Conservation (phyloP, 1,140 invertebrate species). For the Cardiocondyla obscurior region DNA sequence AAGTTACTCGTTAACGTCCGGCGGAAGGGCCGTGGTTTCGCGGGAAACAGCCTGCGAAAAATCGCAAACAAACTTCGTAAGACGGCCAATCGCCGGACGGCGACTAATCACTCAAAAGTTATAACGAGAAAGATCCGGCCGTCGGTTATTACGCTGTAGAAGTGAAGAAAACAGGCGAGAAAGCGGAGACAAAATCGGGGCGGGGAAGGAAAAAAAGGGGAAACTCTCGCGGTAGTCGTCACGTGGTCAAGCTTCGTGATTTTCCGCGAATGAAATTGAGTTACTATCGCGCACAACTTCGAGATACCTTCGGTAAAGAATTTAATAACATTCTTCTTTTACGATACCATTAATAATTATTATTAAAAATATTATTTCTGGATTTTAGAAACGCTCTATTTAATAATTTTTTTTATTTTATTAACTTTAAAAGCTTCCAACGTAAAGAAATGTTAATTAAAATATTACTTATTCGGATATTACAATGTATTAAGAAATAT, state of each 20-base stretch:
- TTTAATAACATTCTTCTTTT: conserved; percentile 60
- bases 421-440: not conserved
- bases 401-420: not conserved
- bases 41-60: conserved; percentile 46
- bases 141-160: conserved; percentile 44
- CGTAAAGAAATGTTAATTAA: not conserved
- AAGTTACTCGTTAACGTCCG: conserved; percentile 55
- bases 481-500: no score
- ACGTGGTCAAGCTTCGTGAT: conserved; percentile 52
- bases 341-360: no score
- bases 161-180: conserved; percentile 34
- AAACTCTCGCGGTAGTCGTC: conserved; percentile 34
- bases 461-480: conserved; percentile 1
- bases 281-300: conserved; percentile 56
- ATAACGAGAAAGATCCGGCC: conserved; percentile 55
- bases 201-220: not conserved
- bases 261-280: conserved; percentile 59
- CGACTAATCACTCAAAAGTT: conserved; percentile 59
- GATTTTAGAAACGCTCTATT: not conserved
- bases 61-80: conserved; percentile 55
- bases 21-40: conserved; percentile 49
- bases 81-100: conserved; percentile 44
- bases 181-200: no score
- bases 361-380: no score
- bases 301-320: conserved; percentile 44